Base-by-base conservation (phyloP, 1,140 invertebrate species). In the Aphelinus certus region DNA sequence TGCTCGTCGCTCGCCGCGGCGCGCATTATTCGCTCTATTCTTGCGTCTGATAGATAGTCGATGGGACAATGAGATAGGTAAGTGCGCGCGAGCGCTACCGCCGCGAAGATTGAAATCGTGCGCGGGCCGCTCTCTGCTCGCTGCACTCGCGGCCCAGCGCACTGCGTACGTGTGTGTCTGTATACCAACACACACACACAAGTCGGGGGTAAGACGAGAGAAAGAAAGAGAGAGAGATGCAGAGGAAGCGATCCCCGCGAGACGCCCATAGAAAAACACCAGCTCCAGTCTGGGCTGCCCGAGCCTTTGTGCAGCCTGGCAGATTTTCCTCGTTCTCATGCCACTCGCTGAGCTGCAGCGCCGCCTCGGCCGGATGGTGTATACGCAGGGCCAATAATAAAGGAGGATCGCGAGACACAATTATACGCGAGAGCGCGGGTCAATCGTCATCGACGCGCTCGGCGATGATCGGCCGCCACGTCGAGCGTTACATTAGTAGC, bases 51-150 rank as follows among this genome's bases (percentile, higher is more conserved):
- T 74, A 74, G 73, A 63, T 74, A 69, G 65, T 70, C 73, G 73
- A 75, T 75, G 67, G 73, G 73, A 75, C 67, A 70, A 63, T 70
- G 73, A 62, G 73, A 75, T 75, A 75, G 70, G 67, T 65, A 75
- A 75, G 70, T 75, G 60, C 67, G 60, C 57, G 65, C 51, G 64
- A 67, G 57, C 64, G 61, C 67, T 75, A 64, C 67, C 61, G 66
- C 73, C 7, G 49, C 53, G 7, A 64, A 69, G 67, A 75, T 71
- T 70, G 66, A 70, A 70, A 70, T 71, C 73, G 48, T 73, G 63
- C 63, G 48, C 26, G 26, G 26, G 26, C 26, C 26, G 26, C 26
- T 26, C 26, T 26, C 26, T 26, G 26, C 26, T 26, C 0, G 26
- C 26, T 26, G 26, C 26, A 26, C 26, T 26, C 26, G 26, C 26